A percentile compares a stretch with the other conserved stretches of the same genome.
Evolutionary conservation across 2,113 vertebrate genomes (phyloP).

Genomic region (Paratilapia polleni): DNA sequence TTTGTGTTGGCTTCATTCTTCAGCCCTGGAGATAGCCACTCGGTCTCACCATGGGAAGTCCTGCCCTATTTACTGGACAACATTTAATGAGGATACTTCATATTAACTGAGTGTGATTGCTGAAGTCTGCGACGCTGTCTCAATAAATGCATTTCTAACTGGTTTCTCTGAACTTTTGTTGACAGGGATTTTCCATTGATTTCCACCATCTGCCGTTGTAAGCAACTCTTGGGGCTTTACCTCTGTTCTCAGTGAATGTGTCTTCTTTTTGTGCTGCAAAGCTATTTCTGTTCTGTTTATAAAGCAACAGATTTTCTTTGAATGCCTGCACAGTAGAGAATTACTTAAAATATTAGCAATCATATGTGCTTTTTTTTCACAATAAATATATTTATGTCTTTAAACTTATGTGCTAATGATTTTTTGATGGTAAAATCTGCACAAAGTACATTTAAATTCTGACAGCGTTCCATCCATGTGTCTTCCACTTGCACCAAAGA

Average conservation of each 20-base stretch:
- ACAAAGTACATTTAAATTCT: conserved; percentile 32
- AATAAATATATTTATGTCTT: conserved; percentile 16
- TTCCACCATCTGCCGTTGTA: background rate
- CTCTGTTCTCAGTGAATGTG: background rate
- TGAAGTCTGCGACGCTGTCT: background rate
- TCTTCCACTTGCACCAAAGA: conserved; percentile 32
- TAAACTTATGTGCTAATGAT: conserved; percentile 36
- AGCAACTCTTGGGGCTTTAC: background rate
- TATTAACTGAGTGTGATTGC: background rate
- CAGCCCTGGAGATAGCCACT: no score
- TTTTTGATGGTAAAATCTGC: conserved; percentile 26
- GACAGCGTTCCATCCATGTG: conserved; percentile 24
- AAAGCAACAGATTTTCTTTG: background rate
- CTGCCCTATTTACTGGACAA: background rate
- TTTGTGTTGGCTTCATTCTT: no score
- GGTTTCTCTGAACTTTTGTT: background rate
- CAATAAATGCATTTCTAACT: background rate
- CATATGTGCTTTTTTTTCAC: background rate
- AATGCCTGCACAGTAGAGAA: background rate
- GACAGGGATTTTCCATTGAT: background rate
- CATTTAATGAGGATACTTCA: background rate
- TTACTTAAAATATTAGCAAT: background rate
- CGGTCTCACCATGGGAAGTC: background rate
- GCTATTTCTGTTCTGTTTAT: background rate
- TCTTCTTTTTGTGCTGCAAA: background rate